phyloP scores from a whole-genome alignment of 2,797 vertebrate species.

The Micromesistius poutassou region DNA sequence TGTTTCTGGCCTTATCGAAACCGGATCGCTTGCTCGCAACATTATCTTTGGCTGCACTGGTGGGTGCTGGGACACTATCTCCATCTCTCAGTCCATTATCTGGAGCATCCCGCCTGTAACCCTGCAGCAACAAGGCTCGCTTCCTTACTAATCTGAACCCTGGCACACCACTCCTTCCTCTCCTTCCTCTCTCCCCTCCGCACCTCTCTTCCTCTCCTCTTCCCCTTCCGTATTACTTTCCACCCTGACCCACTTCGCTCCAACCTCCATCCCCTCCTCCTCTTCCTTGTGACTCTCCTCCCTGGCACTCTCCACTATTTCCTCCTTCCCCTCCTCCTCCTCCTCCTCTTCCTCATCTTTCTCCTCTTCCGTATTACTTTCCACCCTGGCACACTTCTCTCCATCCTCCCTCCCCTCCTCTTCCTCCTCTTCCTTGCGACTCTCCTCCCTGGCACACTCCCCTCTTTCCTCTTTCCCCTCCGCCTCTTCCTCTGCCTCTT shows the following conservation, averaged over 20 bases:
- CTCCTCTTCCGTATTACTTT: constrained; percentile 46
- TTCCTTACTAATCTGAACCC: constrained; percentile 48
- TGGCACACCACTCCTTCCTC: constrained; percentile 24
- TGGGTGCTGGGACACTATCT: constrained; percentile 41
- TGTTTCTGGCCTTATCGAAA: constrained; percentile 42
- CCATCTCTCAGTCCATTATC: constrained; percentile 52
- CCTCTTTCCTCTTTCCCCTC: constrained; percentile 34
- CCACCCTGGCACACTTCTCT: constrained; percentile 33
- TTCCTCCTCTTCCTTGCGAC: constrained; percentile 13
- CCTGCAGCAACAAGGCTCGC: constrained; percentile 27
- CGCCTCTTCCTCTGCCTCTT: constrained; percentile 20
- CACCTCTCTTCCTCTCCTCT: constrained; percentile 22
- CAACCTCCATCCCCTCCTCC: constrained; percentile 27
- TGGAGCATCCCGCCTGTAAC: constrained; percentile 25
- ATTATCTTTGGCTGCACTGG: constrained; percentile 44
- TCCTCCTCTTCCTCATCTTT: constrained; percentile 42
- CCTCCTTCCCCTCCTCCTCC: constrained; percentile 30
- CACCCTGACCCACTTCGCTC: constrained; percentile 27
- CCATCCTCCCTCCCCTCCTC: constrained; percentile 24
- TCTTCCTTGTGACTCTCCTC: constrained; percentile 48
- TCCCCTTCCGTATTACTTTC: constrained; percentile 47
- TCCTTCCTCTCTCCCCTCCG: constrained; percentile 12
- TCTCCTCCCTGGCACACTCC: constrained; percentile 38
- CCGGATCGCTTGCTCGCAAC: constrained; percentile 43
- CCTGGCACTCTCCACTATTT: constrained; percentile 20